These are phyloP conservation scores for Ctena decussata DNA, from an alignment of 2,888 invertebrate species.

Conservation along the genomic window DNA sequence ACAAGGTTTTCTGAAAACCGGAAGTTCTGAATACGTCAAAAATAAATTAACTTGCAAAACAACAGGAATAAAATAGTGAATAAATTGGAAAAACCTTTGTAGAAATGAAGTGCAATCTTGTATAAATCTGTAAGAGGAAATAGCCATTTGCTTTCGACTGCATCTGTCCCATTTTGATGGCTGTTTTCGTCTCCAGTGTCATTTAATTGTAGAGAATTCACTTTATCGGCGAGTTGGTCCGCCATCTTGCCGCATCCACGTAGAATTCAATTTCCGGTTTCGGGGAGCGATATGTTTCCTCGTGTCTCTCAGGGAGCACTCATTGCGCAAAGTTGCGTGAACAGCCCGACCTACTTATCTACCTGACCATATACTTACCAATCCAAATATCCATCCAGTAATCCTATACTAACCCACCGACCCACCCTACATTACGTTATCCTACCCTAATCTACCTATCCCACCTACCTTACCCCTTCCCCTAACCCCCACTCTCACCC, in stretches of 20 bases:
- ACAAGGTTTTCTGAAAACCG: background rate
- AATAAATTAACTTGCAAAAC: background rate
- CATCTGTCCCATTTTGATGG: conserved; percentile 39
- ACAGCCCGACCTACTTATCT: no score
- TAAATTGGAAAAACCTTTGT: conserved; percentile 93
- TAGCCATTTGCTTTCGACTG: conserved; percentile 85
- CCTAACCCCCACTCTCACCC: no score
- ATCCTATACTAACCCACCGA: no score
- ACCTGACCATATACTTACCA: no score
- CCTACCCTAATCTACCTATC: no score
- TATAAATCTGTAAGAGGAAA: conserved; percentile 92
- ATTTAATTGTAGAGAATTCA: conserved; percentile 67
- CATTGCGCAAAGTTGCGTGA: no score
- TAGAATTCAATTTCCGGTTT: conserved; percentile 45
- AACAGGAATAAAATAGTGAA: background rate
- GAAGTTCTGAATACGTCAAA: background rate
- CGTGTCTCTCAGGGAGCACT: no score
- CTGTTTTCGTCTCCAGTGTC: conserved; percentile 32
- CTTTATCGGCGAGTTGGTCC: conserved; percentile 69
- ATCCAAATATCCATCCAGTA: no score
- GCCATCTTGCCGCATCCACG: conserved; percentile 74
- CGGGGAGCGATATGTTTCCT: no score
- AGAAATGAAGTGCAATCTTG: conserved; percentile 95
- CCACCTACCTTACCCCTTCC: no score
- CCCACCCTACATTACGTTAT: no score